Base-by-base conservation (phyloP, 2,797 vertebrate genomes). In the Rhinichthys osculus region DNA sequence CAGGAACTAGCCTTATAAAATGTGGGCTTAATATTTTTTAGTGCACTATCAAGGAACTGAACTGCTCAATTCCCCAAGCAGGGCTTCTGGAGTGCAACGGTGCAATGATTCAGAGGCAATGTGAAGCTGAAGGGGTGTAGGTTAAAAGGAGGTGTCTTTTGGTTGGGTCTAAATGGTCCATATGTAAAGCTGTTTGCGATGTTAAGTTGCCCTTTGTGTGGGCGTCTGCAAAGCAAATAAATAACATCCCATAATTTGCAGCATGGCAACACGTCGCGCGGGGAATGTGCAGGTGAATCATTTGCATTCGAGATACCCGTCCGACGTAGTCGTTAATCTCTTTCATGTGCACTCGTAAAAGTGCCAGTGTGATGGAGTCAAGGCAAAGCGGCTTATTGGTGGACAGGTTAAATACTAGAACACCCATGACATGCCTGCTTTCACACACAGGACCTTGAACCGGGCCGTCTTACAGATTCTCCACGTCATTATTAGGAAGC, bases 231-330 rank as follows among this genome's bases (percentile, higher is more conserved):
- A 59, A 77, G 86, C 84, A 86, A 89, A 91, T 91, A 90, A 91
- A 91, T 90, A 89, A 88, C 19, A 7, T 69, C 77, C 44, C 84
- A 74, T 90, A 82, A 87, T 88, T 90, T 87, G 84, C 85, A 64
- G 78, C 82, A 72, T 44, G 78, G 78, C 84, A 85, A 74, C 84
- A 81, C 78, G 23, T 40, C 4, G 66, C 47, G 2, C n/a, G 23
- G 72, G 83, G 80, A 86, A 71, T 85, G 78, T 21, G 79, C 85
- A 88, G 89, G 87, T 87, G 88, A 92, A 87, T 88, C 82, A 89
- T 89, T 90, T 87, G 86, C 88, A 86, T 87, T 47, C 62, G 77
- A 82, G 70, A 83, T 66, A 81, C 81, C 27, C 13, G 42, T 87
- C 67, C 5, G 71, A 77, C 23, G 62, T 50, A 62, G 74, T 85